These are phyloP conservation scores for Copidosoma aretas DNA, from an alignment of 2,888 invertebrate species.

Conservation along the genomic window DNA sequence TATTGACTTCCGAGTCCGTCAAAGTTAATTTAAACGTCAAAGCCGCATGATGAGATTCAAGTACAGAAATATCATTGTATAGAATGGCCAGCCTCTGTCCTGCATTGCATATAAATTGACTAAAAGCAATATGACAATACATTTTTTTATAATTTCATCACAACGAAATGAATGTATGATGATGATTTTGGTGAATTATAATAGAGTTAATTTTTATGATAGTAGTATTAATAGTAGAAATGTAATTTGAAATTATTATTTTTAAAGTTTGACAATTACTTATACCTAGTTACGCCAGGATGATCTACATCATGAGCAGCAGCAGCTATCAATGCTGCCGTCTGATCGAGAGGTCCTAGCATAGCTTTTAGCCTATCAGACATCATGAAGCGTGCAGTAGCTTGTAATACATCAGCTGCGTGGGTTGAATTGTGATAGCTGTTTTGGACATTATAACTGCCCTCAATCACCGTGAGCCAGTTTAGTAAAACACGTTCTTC, in stretches of 20 bases:
- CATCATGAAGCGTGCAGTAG: conserved; percentile 92
- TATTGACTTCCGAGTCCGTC: conserved; percentile 89
- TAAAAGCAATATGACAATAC: conserved; percentile 48
- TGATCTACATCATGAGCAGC: conserved; percentile 97
- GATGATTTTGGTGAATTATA: too few relatives aligned
- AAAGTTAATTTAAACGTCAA: conserved; percentile 92
- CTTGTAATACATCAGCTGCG: conserved; percentile 95
- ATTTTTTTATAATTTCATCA: not conserved
- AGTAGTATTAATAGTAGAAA: too few relatives aligned
- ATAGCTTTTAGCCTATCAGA: conserved; percentile 81
- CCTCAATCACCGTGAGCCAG: conserved; percentile 92
- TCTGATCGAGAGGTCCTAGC: conserved; percentile 89
- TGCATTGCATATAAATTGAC: conserved; percentile 90
- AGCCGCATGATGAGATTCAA: conserved; percentile 96
- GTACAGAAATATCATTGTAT: conserved; percentile 93
- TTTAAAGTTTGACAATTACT: too few relatives aligned
- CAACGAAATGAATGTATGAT: not conserved
- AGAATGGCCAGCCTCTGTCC: conserved; percentile 88
- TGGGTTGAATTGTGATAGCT: conserved; percentile 98
- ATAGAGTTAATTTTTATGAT: too few relatives aligned
- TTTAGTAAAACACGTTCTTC: conserved; percentile 84
- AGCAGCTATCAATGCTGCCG: conserved; percentile 90
- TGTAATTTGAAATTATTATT: too few relatives aligned
- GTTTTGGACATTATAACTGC: conserved; percentile 78
- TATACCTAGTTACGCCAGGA: conserved; percentile 85